Evolutionary conservation across 2,113 vertebrate species (phyloP).

Genomic region (Hemiscyllium ocellatum): DNA sequence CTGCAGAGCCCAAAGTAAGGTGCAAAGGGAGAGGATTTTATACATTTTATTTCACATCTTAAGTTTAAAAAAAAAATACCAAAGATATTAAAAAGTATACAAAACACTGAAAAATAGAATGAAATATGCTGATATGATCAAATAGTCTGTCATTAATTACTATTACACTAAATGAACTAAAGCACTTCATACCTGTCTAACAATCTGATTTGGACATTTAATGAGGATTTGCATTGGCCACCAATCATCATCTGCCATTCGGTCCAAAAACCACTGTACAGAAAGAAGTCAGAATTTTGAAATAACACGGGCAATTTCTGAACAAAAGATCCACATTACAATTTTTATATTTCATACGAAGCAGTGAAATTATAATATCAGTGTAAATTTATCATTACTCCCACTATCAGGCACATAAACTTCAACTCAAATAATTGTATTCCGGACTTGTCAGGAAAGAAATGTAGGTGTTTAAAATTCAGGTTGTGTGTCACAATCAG

Average conservation of each 20-base stretch:
- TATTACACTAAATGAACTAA: neutral
- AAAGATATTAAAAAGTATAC: neutral
- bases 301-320: constrained; percentile 21
- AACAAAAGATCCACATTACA: neutral
- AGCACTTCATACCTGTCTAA: constrained; percentile 76
- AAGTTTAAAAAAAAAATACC: neutral
- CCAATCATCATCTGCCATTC: constrained; percentile 99
- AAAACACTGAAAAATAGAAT: neutral
- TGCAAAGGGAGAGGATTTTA: neutral
- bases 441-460: neutral
- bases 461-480: neutral
- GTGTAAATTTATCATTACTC: neutral
- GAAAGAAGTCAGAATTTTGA: constrained; percentile 43
- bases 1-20: constrained; percentile 53
- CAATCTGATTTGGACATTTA: constrained; percentile 98
- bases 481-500: neutral
- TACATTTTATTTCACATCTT: neutral
- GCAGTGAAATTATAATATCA: neutral
- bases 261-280: constrained; percentile 94
- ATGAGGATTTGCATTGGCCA: constrained; percentile 99
- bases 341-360: neutral
- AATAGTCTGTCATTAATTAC: constrained; percentile 31
- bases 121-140: neutral
- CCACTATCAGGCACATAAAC: neutral
- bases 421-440: neutral